A percentile compares a stretch with the other conserved stretches of the same genome.
Conservation (phyloP, 2,888 invertebrate species). For the Fragum fragum region DNA sequence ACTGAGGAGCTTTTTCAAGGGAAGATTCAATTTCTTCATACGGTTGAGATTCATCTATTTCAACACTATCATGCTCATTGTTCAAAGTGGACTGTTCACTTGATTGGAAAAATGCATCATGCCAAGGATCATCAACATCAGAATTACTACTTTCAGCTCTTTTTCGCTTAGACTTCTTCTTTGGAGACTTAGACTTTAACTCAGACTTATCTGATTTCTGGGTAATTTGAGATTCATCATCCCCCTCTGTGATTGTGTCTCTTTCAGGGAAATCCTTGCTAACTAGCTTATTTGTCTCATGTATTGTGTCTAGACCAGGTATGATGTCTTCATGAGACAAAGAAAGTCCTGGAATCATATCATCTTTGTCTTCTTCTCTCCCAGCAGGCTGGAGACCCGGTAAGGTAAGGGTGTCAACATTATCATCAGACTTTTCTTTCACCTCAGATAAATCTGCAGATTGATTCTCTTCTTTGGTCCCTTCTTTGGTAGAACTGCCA, state of each 20-base stretch:
- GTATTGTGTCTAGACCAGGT: background rate
- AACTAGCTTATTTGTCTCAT: background rate
- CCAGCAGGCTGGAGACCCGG: background rate
- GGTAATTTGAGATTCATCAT: background rate
- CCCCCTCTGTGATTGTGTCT: constrained; percentile 26
- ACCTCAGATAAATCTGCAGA: too few relatives aligned
- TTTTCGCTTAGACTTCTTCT: constrained; percentile 32
- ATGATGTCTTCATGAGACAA: background rate
- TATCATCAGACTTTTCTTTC: too few relatives aligned
- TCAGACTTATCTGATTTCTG: background rate
- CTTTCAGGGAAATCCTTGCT: constrained; percentile 32
- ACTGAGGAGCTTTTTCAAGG: background rate
- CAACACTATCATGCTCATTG: constrained; percentile 28
- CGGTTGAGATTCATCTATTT: background rate
- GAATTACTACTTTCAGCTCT: constrained; percentile 33
- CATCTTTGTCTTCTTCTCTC: background rate
- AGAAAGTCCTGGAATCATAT: constrained; percentile 14
- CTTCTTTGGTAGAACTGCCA: background rate
- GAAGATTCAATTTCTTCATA: constrained; percentile 23
- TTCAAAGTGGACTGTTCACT: constrained; percentile 58
- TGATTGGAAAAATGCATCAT: constrained; percentile 57
- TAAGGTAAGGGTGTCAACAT: background rate
- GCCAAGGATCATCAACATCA: constrained; percentile 45
- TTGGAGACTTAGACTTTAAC: constrained; percentile 38
- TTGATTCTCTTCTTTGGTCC: background rate